Evolutionary conservation across 2,888 invertebrate species (phyloP), one percentile per base, ranked within the genome.

Genomic region (Taenaris catops): DNA sequence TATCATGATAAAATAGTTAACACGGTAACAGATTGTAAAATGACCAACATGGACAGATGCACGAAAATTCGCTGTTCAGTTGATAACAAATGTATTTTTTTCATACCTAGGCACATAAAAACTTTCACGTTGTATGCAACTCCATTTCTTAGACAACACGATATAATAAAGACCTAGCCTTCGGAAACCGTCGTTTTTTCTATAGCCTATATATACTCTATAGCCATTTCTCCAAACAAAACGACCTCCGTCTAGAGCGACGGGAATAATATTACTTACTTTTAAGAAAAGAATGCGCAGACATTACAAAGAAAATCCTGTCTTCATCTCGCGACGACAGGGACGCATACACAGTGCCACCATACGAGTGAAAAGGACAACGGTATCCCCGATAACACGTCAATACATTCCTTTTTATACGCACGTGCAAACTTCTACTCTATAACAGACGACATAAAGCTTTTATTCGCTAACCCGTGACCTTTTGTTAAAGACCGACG

Each of bases 381-480:
- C 63, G 59, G 50, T 63, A 74, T 61, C 70, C 65, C 86, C 86
- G 80, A 86, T 86, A 86, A 78, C 81, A 81, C 86, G 86, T 86
- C 86, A 86, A 86, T 86, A 86, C 86, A 79, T 86, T 86, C 74
- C 83, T 72, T 69, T 48, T 55, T 46, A 46, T 44, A 19, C 23
- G 34, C 62, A 62, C 78, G 73, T 46, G 58, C 67, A 63, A 80
- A 48, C 58, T 46, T 42, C 39, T 41, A 53, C 64, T 55, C 51
- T 76, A 61, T 31, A 1, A 3, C 1, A 1, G 0, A 6, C 0
- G 19, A 1, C 3, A 48, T 58, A 79, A 36, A 57, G 76, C 57
- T 44, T 54, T 65, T 25, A 54, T 62, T 74, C 46, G 51, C 43
- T 46, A n/a, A n/a, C n/a, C n/a, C n/a, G n/a, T n/a, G n/a, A n/a